Conservation (phyloP, 2,113 vertebrate genomes). For the Chionis minor region DNA sequence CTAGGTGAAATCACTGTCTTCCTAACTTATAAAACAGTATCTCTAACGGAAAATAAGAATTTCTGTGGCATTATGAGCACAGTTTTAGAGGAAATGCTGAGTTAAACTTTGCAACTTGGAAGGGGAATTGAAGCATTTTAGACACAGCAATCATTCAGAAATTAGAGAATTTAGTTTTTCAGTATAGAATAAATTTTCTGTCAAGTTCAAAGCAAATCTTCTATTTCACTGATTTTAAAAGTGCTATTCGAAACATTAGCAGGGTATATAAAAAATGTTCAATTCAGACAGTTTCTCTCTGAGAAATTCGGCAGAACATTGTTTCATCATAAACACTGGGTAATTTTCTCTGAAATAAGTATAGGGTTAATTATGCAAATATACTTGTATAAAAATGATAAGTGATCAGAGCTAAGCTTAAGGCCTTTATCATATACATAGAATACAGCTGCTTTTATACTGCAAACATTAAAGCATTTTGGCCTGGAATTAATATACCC, state of each 20-base stretch:
- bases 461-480: neutral
- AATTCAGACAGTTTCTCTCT: neutral
- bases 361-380: neutral
- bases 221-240: neutral
- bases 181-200: neutral
- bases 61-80: neutral
- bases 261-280: neutral
- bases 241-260: neutral
- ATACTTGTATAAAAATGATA: neutral
- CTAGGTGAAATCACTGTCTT: neutral
- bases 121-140: neutral
- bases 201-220: neutral
- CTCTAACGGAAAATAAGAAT: neutral
- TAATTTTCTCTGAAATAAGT: neutral
- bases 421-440: neutral
- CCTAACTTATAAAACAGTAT: neutral
- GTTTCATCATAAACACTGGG: neutral
- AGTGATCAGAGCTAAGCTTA: neutral
- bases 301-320: neutral
- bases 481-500: neutral
- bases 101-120: neutral
- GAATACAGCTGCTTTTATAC: neutral
- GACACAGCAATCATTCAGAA: neutral
- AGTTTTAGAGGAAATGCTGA: neutral
- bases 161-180: neutral